phyloP scores from a whole-genome alignment of 2,888 invertebrate species.

The Cantharis flavilabris region DNA sequence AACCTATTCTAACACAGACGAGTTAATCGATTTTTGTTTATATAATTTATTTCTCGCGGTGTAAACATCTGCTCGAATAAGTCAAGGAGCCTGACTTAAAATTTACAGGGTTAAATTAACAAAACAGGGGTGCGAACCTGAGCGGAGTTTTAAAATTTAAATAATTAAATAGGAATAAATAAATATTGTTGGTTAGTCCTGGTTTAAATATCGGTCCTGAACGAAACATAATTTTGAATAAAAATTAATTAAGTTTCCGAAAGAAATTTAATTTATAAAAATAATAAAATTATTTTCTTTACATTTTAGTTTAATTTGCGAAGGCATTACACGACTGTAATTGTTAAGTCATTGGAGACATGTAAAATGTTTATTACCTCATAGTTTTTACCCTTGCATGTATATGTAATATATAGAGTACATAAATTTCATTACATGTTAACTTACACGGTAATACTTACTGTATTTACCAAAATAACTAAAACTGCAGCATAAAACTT shows the following conservation, averaged over 20 bases:
- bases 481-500: neutral
- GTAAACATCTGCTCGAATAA: neutral
- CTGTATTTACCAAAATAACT: neutral
- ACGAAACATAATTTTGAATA: neutral
- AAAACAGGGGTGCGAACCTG: neutral
- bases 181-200: too few species aligned
- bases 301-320: neutral
- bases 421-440: conserved; percentile 1
- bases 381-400: neutral
- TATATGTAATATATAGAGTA: neutral
- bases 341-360: neutral
- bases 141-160: neutral
- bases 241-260: neutral
- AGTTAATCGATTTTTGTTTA: neutral
- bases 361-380: neutral
- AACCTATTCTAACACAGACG: neutral
- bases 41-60: neutral
- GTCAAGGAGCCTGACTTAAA: neutral
- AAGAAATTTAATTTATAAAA: neutral
- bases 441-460: neutral
- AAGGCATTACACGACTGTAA: neutral
- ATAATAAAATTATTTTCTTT: neutral
- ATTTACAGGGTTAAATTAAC: neutral
- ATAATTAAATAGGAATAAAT: too few species aligned
- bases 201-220: too few species aligned